Evolutionary conservation across 2,797 vertebrate genomes (phyloP).

Genomic region (Pipistrellus pygmaeus): DNA sequence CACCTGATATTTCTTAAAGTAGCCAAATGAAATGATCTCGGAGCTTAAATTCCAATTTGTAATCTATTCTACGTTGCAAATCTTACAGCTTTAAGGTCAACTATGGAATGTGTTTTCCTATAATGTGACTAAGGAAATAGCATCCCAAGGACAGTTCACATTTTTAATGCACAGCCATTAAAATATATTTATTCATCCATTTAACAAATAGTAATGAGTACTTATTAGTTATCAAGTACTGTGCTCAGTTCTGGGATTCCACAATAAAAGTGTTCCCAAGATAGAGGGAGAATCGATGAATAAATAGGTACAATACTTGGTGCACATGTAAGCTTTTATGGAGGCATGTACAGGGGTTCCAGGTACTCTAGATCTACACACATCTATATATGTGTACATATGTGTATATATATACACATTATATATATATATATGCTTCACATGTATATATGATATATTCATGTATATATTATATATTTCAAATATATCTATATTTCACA

Average conservation of each 20-base stretch:
- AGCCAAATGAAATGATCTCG: conserved; percentile 10
- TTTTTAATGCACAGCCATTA: neutral
- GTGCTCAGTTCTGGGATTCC: neutral
- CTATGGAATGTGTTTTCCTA: neutral
- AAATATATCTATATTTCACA: neutral
- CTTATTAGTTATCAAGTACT: neutral
- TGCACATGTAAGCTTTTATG: neutral
- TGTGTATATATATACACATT: neutral
- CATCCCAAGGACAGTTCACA: neutral
- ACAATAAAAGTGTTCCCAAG: neutral
- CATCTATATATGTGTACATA: neutral
- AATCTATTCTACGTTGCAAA: neutral
- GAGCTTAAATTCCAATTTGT: neutral
- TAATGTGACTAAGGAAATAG: neutral
- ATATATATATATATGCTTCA: no score
- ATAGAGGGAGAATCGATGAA: neutral
- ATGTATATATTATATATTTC: neutral
- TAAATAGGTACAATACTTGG: neutral
- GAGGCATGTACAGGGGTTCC: neutral
- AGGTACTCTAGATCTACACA: neutral
- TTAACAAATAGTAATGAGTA: conserved; percentile 5
- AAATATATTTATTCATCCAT: neutral
- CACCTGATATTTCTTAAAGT: neutral
- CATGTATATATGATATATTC: neutral
- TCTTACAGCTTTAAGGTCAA: neutral